Base-by-base conservation (phyloP, 2,113 vertebrate genomes). In the Aepyceros melampus region DNA sequence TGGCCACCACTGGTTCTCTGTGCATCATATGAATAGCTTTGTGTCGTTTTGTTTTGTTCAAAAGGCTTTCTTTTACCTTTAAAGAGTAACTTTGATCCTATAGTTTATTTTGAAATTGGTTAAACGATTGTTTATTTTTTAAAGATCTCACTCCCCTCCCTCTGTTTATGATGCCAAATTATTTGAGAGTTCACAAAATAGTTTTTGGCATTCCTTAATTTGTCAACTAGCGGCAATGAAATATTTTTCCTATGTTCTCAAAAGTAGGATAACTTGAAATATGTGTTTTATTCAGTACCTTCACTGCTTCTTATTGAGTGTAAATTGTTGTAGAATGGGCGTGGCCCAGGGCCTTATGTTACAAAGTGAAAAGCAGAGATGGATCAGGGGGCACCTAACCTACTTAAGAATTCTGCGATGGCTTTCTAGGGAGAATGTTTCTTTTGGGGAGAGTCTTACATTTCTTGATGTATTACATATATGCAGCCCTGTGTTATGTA, bases 401-500 rank as follows among this genome's bases (percentile, higher is more conserved):
- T 79, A 0, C 47, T 36, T 17, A 23, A 40, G 67, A 67, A 7
- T 33, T 58, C 23, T 14, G 25, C 6, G 21, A 47, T 12, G 8
- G 15, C 49, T 47, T 71, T 51, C 78, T 13, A 29, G 78, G n/a
- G n/a, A 47, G 40, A 64, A 47, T n/a, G 12, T 11, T 67, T 25
- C 25, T 49, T 83, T 64, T 15, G 27, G 29, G 78, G 16, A 31
- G 29, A 17, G 5, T 88, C 95, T 96, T 40, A 36, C 1, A 9
- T 53, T 79, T 47, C 60, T 98, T 74, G 21, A 43, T 25, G 96
- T 97, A 96, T 96, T 97, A 58, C 36, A 85, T 58, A 86, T 60
- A 62, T 29, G 71, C 87, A 92, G 36, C 64, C 85, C 74, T 96
- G 43, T 82, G 62, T 74, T 95, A 96, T 91, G 58, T 94, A 93